Evolutionary conservation across 2,797 vertebrate genomes (phyloP), one percentile per base, ranked within the genome.

Genomic region (Euphonia xanthogaster): DNA sequence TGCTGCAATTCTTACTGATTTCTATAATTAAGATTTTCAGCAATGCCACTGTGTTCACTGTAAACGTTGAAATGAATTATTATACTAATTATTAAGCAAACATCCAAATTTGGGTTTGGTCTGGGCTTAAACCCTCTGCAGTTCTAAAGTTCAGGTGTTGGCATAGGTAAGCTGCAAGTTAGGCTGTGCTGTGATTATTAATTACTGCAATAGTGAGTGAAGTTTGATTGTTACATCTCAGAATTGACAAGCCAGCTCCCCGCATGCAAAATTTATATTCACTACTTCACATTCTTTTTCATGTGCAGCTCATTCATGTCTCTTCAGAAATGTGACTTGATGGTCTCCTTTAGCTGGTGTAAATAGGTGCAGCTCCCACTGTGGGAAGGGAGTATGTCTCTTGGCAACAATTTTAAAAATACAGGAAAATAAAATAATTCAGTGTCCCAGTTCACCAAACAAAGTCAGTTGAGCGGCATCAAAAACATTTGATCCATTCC

Each of bases 1-100:
- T 86, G 96, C 93, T 86, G 94, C 67, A 79, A 83, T 93, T 97
- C 96, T 79, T 92, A 94, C 88, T 83, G 54, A 94, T 95, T 84
- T 97, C 87, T 95, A 76, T 96, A 93, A 77, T 93, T 97, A 93
- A 83, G 71, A 91, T 94, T 95, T 95, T 95, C 83, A 92, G 80
- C 54, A 75, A 42, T 18, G 37, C 50, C 0, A 0, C 72, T 33
- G 30, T 87, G 87, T 93, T 95, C 96, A 66, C 66, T 77, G 70
- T 79, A 92, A 93, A 96, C 0, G 8, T 53, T 92, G 80, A 92
- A 77, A 63, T 65, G 17, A 96, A 91, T 82, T 75, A 82, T 92
- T 94, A 88, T 47, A 62, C 37, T 86, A 65, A 93, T 94, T 86
- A 92, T 92, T 93, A 75, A 72, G 35, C 50, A 53, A 73, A 73